Evolutionary conservation across 2,113 vertebrate genomes (phyloP).

Genomic region (Rhinogobius similis): DNA sequence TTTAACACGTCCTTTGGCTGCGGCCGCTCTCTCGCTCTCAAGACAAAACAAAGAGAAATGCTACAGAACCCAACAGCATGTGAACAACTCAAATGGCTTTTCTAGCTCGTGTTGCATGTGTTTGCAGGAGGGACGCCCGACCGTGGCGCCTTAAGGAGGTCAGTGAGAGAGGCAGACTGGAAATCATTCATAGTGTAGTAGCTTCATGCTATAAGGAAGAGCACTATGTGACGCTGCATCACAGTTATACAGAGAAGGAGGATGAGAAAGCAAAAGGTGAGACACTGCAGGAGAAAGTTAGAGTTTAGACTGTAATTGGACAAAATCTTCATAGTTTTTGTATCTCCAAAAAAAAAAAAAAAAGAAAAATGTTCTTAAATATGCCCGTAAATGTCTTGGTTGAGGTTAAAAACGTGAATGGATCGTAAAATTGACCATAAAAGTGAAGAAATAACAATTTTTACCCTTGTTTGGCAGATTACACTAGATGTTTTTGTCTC

Average conservation of each 20-base stretch:
- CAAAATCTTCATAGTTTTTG: no score
- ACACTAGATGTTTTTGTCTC: no score
- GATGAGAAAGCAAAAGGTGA: constrained; percentile 50
- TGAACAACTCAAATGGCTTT: constrained; percentile 43
- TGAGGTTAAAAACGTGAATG: no score
- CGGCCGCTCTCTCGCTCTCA: constrained; percentile 55
- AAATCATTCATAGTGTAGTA: constrained; percentile 72
- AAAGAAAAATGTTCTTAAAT: no score
- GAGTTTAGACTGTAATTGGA: neutral
- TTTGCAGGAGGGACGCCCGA: constrained; percentile 48
- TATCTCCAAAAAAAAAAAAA: no score
- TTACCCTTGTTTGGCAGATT: no score
- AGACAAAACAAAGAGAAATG: constrained; percentile 56
- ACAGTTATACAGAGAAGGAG: constrained; percentile 77
- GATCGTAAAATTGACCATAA: no score
- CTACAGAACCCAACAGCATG: constrained; percentile 47
- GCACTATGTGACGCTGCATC: constrained; percentile 57
- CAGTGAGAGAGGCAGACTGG: constrained; percentile 74
- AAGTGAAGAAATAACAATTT: no score
- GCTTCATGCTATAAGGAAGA: constrained; percentile 72
- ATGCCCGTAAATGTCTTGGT: no score
- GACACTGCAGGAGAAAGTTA: neutral
- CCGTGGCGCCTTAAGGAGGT: constrained; percentile 67
- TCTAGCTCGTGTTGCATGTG: constrained; percentile 28
- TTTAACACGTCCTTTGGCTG: constrained; percentile 74